Evolutionary conservation across 2,797 vertebrate species (phyloP), one percentile per base, ranked within the genome.

Genomic region (Catamblyrhynchus diadema): DNA sequence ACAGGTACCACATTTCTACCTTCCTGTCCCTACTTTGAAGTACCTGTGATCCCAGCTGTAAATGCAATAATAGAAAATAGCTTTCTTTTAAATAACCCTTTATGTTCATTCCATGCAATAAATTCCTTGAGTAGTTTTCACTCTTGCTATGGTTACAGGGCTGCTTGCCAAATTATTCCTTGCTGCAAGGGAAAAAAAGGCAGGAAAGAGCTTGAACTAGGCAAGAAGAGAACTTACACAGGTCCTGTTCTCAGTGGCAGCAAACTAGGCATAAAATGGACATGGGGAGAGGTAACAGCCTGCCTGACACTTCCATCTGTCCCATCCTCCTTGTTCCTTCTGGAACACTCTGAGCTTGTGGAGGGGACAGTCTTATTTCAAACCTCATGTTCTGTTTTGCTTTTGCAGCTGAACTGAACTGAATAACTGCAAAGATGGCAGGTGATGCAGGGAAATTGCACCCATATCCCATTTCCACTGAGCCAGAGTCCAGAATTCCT

Each of bases 391-490:
- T 69, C 19, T 83, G 28, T 5, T 66, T 60, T 70, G 25, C 12
- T 80, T 90, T 66, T 59, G 30, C 24, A 73, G 42, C 25, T 57
- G 6, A 51, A 8, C 48, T 50, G 27, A 28, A 32, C 20, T 37
- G 18, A 30, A 11, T 33, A 37, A 23, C 10, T 66, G 24, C 27
- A 27, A 57, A 41, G 27, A 28, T 2, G 2, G 15, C 12, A 48
- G 41, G 25, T 1, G 12, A 18, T 14, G 30, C 10, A 64, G n/a
- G 12, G 9, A 11, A 47, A 18, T 30, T 9, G 5, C 14, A 42
- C 7, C 37, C 33, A 19, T 18, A 35, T 2, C 12, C 9, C 2
- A 4, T 28, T 85, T 16, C 47, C 14, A n/a, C 0, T 10, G 50
- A 61, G 19, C 28, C 24, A 24, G 54, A 60, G 14, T 16, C 19